Evolutionary conservation across 2,797 vertebrate species (phyloP).

Genomic region (Poecilia velifera): DNA sequence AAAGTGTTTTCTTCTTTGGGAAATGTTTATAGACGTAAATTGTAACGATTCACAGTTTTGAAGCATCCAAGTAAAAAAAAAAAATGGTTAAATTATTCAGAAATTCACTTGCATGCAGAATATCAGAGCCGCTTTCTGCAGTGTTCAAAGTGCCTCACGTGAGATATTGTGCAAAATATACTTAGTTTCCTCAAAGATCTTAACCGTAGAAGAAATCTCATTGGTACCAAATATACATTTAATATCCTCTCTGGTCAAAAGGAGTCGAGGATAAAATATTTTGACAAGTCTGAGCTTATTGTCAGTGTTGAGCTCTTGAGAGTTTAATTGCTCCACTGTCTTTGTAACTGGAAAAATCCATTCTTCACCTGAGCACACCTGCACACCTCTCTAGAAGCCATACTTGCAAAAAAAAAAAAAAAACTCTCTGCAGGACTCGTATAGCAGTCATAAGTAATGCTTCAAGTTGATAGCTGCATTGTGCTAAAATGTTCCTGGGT

Average conservation of each 20-base stretch:
- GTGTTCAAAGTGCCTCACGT: neutral
- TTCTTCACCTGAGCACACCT: neutral
- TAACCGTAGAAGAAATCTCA: neutral
- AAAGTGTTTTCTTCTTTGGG: neutral
- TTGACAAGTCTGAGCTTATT: neutral
- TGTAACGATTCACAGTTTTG: neutral
- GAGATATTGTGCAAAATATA: neutral
- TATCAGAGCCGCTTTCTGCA: neutral
- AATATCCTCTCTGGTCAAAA: neutral
- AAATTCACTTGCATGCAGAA: neutral
- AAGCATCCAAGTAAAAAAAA: neutral
- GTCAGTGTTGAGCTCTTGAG: neutral
- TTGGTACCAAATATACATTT: neutral
- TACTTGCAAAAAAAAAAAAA: neutral
- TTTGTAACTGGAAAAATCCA: neutral
- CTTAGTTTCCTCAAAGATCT: neutral
- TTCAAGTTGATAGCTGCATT: neutral
- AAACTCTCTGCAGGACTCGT: neutral
- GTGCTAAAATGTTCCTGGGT: neutral
- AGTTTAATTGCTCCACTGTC: neutral
- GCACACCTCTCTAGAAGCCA: neutral
- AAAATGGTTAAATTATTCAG: neutral
- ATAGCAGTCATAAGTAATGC: neutral
- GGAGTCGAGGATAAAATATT: neutral
- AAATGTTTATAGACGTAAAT: neutral